These are phyloP conservation scores for Microcebus jonahi DNA, from an alignment of 2,113 vertebrate genomes.

Conservation along the genomic window DNA sequence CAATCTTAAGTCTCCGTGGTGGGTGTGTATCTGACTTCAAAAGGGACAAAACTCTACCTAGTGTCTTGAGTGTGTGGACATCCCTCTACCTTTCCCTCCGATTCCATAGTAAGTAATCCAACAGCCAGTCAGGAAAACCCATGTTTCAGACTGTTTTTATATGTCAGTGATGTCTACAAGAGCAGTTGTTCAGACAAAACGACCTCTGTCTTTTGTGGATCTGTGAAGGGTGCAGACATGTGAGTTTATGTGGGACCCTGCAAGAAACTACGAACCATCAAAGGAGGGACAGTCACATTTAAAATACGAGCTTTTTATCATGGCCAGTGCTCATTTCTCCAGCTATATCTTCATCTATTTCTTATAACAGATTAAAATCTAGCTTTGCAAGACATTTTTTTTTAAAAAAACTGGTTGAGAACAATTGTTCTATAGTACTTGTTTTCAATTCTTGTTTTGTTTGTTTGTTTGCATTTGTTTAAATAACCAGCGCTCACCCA, in stretches of 20 bases:
- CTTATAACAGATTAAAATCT: conserved; percentile 4
- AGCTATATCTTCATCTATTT: background rate
- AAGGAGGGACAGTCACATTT: background rate
- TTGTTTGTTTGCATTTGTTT: background rate
- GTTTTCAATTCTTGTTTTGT: background rate
- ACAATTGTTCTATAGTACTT: background rate
- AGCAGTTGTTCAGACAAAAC: background rate
- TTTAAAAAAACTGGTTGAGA: background rate
- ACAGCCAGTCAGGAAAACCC: background rate
- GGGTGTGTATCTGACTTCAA: background rate
- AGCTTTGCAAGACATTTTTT: background rate
- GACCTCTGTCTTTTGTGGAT: background rate
- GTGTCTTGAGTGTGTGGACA: background rate
- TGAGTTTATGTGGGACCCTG: background rate
- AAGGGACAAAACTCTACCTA: background rate
- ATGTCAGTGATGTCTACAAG: background rate
- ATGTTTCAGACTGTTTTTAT: background rate
- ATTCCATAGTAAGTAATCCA: background rate
- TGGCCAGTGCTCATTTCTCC: background rate
- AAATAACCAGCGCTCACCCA: background rate
- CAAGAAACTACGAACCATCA: background rate
- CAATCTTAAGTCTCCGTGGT: background rate
- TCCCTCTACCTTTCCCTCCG: background rate
- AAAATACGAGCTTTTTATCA: background rate
- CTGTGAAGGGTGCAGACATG: background rate